Evolutionary conservation across 2,113 vertebrate species (phyloP).

Genomic region (Archilochus colubris): DNA sequence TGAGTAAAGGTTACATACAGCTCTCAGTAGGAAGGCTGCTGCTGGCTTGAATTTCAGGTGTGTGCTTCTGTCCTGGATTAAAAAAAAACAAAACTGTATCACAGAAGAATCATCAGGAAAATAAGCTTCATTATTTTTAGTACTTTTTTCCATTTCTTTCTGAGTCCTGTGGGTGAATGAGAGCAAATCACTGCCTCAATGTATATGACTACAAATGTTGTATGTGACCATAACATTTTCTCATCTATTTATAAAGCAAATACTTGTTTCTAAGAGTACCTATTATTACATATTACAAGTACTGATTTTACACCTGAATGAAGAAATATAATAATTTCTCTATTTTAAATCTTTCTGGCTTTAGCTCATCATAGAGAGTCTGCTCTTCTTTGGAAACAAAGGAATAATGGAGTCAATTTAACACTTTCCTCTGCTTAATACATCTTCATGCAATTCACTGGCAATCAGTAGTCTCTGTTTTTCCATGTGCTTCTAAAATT

Average conservation of each 20-base stretch:
- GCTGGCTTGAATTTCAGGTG: not conserved
- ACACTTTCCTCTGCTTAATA: not conserved
- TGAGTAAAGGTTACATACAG: not conserved
- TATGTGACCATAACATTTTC: not conserved
- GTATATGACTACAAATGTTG: not conserved
- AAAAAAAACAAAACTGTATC: not conserved
- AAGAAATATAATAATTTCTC: slow-evolving; percentile 5
- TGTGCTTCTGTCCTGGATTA: not conserved
- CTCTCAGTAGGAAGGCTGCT: not conserved
- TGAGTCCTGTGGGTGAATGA: not conserved
- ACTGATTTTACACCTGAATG: not conserved
- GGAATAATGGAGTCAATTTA: not conserved
- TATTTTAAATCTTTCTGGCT: not conserved
- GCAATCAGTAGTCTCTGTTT: not conserved
- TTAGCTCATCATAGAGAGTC: not conserved
- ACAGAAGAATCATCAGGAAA: not conserved
- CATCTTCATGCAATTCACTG: not conserved
- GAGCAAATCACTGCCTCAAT: not conserved
- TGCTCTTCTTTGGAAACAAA: not conserved
- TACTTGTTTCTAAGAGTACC: not conserved
- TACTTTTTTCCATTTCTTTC: not conserved
- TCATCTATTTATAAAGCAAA: not conserved
- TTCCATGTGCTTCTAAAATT: not conserved
- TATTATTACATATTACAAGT: not conserved
- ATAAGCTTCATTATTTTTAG: not conserved